phyloP scores from a whole-genome alignment of 2,797 vertebrate species.

The Mionectes olivaceus region DNA sequence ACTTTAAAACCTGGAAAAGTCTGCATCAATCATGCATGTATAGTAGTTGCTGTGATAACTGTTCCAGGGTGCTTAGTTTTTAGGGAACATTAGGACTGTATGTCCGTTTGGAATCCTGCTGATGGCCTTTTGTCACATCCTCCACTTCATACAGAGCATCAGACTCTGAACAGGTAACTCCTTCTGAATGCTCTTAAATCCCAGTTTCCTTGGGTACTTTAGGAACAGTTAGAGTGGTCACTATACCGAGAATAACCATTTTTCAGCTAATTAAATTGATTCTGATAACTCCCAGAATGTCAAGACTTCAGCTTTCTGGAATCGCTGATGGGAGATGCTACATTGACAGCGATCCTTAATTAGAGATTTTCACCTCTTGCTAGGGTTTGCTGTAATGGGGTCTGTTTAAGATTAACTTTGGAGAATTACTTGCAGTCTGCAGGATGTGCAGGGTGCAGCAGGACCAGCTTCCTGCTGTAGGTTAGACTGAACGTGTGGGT shows the following conservation, averaged over 20 bases:
- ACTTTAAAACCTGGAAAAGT: conserved; percentile 27
- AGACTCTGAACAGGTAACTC: neutral
- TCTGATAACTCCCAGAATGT: conserved; percentile 46
- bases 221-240: conserved; percentile 1
- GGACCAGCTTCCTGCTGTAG: neutral
- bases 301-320: conserved; percentile 21
- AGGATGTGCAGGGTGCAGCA: neutral
- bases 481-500: neutral
- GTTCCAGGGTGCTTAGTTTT: conserved; percentile 10
- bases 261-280: conserved; percentile 59
- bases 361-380: conserved; percentile 40
- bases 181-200: neutral
- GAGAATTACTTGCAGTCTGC: neutral
- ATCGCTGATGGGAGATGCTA: neutral
- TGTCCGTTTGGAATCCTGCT: neutral
- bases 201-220: neutral
- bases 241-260: conserved; percentile 42
- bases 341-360: conserved; percentile 52
- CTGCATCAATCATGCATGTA: neutral
- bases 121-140: neutral
- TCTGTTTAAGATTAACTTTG: conserved; percentile 16
- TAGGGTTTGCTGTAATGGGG: neutral
- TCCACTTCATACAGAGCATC: neutral
- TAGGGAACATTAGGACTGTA: neutral
- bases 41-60: conserved; percentile 1